These are phyloP conservation scores for Epiblema foenella DNA, from an alignment of 2,888 invertebrate genomes.

Conservation along the genomic window DNA sequence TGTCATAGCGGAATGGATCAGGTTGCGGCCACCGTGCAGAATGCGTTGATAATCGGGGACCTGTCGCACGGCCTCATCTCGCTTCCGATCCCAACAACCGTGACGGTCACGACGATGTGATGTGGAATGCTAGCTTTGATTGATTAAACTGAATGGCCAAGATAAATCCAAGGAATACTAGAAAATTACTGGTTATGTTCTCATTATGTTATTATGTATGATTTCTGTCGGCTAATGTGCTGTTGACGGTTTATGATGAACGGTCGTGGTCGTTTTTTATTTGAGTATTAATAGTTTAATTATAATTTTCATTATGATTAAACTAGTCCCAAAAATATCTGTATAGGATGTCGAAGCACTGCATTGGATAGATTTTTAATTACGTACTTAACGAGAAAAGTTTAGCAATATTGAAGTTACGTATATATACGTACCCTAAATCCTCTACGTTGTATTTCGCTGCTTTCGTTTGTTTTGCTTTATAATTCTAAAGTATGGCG, in stretches of 20 bases:
- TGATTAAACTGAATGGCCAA: constrained; percentile 26
- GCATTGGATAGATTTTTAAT: too few relatives aligned
- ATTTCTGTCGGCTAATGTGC: background rate
- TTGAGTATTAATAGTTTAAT: too few relatives aligned
- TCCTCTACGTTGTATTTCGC: background rate
- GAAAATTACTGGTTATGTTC: background rate
- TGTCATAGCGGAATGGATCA: constrained; percentile 56
- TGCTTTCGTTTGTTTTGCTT: constrained; percentile 10
- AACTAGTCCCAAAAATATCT: too few relatives aligned
- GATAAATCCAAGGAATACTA: background rate
- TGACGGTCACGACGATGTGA: constrained; percentile 59
- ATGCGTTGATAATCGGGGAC: constrained; percentile 81
- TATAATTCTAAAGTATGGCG: constrained; percentile 24
- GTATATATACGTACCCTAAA: background rate
- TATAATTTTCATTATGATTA: too few relatives aligned
- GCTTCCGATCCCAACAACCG: constrained; percentile 58
- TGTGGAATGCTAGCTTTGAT: constrained; percentile 44
- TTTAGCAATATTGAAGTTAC: constrained; percentile 5
- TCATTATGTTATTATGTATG: background rate
- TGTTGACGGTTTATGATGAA: background rate
- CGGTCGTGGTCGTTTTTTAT: background rate
- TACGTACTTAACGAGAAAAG: background rate
- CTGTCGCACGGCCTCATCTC: constrained; percentile 79
- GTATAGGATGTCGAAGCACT: too few relatives aligned
- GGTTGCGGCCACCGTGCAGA: constrained; percentile 72